These are phyloP conservation scores for Crocodylus rhombifer DNA, from an alignment of 2,797 vertebrate genomes.

Conservation along the genomic window DNA sequence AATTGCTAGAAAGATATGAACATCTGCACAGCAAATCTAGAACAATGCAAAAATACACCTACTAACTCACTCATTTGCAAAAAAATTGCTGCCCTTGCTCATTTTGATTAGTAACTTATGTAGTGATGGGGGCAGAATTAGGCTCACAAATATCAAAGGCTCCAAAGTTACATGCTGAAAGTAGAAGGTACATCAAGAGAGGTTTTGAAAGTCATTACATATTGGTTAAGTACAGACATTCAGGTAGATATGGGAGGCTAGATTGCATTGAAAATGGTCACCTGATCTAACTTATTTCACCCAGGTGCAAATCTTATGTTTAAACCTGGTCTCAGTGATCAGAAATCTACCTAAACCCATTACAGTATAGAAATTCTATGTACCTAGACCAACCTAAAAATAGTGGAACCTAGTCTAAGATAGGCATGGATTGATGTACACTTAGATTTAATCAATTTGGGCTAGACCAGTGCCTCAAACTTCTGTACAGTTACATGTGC, in stretches of 20 bases:
- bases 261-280: too few species aligned
- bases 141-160: neutral
- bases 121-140: neutral
- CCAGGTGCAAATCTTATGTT: constrained; percentile 15
- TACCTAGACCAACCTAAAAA: too few species aligned
- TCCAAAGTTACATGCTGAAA: neutral
- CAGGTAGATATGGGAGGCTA: too few species aligned
- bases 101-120: neutral
- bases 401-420: too few species aligned
- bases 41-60: neutral
- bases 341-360: too few species aligned
- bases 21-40: neutral
- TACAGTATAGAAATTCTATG: too few species aligned
- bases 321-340: too few species aligned
- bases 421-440: too few species aligned
- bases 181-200: neutral
- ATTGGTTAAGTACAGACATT: neutral
- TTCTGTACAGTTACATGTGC: too few species aligned
- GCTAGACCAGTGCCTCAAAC: too few species aligned
- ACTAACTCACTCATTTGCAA: neutral
- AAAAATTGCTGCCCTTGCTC: neutral
- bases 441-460: too few species aligned
- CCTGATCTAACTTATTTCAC: too few species aligned
- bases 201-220: neutral
- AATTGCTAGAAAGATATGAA: neutral